Percentiles rank a stretch among this genome's conserved stretches.
Evolutionary conservation across 2,888 invertebrate species (phyloP).

Genomic region (Belgica antarctica): DNA sequence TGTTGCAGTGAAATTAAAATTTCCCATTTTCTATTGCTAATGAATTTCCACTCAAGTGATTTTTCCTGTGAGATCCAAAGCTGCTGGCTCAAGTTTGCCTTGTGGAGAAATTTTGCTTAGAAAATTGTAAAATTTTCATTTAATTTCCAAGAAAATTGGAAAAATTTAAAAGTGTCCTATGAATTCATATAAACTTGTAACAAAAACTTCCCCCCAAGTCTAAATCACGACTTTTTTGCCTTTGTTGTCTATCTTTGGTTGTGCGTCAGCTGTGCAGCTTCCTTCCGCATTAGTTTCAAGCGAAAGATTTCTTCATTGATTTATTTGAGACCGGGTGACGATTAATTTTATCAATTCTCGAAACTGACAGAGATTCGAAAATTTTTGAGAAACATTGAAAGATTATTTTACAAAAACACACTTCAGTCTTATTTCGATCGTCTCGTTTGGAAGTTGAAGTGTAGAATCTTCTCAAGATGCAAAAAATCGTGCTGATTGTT

Average conservation of each 20-base stretch:
- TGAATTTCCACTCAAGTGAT: conserved; percentile 21
- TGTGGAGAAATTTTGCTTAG: background rate
- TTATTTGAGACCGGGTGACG: too few species aligned
- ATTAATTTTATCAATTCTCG: too few species aligned
- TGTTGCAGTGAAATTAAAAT: background rate
- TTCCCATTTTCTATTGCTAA: background rate
- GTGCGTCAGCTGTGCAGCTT: background rate
- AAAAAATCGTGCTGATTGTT: too few species aligned
- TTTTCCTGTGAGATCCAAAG: background rate
- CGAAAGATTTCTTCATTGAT: background rate
- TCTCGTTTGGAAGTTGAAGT: conserved; percentile 15
- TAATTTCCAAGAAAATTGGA: too few species aligned
- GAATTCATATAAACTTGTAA: too few species aligned
- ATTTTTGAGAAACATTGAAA: background rate
- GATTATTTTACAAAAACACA: background rate
- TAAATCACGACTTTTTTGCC: too few species aligned
- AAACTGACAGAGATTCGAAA: background rate
- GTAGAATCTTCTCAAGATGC: too few species aligned
- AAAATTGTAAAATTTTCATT: too few species aligned
- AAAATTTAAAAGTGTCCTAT: too few species aligned
- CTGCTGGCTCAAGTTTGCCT: background rate
- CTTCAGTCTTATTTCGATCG: conserved; percentile 22
- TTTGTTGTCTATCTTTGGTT: conserved; percentile 3
- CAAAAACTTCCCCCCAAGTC: too few species aligned
- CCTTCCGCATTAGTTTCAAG: background rate